phyloP scores from a whole-genome alignment of 2,888 invertebrate species.

The Caenorhabditis angaria region DNA sequence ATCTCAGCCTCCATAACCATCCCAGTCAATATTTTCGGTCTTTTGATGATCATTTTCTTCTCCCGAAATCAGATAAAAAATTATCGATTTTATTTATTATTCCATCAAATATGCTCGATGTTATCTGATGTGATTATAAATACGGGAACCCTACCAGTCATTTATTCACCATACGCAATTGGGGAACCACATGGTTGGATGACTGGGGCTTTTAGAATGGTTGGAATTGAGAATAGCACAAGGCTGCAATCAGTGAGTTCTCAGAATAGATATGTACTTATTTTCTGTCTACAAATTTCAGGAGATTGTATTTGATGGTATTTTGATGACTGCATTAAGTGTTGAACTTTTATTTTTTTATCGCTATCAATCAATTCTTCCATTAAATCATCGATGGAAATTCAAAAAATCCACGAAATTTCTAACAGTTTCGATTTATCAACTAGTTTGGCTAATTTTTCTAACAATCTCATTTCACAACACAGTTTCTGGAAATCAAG shows the following conservation, averaged over 20 bases:
- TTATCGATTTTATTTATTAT: conserved; percentile 11
- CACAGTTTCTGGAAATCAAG: no score
- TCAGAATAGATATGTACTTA: neutral
- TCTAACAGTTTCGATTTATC: neutral
- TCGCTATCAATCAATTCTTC: conserved; percentile 26
- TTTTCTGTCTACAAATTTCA: conserved; percentile 3
- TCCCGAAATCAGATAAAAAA: neutral
- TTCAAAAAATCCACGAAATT: neutral
- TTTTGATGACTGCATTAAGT: conserved; percentile 25
- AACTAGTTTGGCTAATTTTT: neutral
- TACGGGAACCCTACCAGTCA: conserved; percentile 1
- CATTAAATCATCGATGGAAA: neutral
- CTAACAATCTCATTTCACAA: no score
- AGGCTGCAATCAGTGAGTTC: neutral
- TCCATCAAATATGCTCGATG: conserved; percentile 13
- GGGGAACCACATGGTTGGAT: conserved; percentile 1
- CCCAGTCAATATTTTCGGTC: conserved; percentile 11
- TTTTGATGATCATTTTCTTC: conserved; percentile 6
- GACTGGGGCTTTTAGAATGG: conserved; percentile 5
- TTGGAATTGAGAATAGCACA: neutral
- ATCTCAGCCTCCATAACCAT: neutral
- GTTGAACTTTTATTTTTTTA: conserved; percentile 27
- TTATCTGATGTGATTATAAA: conserved; percentile 8
- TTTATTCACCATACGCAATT: conserved; percentile 10
- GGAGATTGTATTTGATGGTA: conserved; percentile 17